Evolutionary conservation across 2,113 vertebrate genomes (phyloP).

Genomic region (Dascyllus trimaculatus): DNA sequence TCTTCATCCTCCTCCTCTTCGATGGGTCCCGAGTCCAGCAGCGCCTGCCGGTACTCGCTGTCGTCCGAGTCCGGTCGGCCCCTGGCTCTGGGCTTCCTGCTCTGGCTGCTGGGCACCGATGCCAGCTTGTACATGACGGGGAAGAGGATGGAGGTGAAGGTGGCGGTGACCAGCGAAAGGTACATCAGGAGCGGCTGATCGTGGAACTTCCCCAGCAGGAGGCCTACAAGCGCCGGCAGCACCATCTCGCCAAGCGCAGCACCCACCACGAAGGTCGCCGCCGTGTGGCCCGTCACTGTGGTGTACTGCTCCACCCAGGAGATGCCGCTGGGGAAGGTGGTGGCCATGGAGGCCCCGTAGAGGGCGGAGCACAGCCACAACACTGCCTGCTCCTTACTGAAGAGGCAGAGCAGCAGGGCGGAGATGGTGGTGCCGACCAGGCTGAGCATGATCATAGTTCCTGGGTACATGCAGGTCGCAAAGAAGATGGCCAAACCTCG

Average conservation of each 20-base stretch:
- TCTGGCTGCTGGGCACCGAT: constrained; percentile 43
- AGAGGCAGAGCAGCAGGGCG: constrained; percentile 86
- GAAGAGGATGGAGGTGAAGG: constrained; percentile 89
- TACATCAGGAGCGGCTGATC: constrained; percentile 89
- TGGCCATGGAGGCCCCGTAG: constrained; percentile 93
- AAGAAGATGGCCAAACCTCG: constrained; percentile 91
- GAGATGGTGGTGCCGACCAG: constrained; percentile 86
- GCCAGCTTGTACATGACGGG: constrained; percentile 93
- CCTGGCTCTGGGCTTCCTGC: constrained; percentile 38
- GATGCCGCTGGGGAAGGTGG: constrained; percentile 93
- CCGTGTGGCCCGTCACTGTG: constrained; percentile 84
- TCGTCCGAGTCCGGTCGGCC: constrained; percentile 60
- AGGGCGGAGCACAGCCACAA: constrained; percentile 88
- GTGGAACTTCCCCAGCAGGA: constrained; percentile 83
- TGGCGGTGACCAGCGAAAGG: constrained; percentile 79
- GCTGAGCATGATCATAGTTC: constrained; percentile 90
- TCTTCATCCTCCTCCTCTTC: constrained; percentile 81
- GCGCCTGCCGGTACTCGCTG: constrained; percentile 85
- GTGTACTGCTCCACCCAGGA: constrained; percentile 97
- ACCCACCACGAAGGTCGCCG: constrained; percentile 89
- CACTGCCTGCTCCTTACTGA: constrained; percentile 58
- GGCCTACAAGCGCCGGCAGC: constrained; percentile 87
- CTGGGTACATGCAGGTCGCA: constrained; percentile 87
- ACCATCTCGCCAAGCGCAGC: constrained; percentile 94
- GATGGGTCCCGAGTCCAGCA: constrained; percentile 78